A percentile compares a stretch with the other conserved stretches of the same genome.
Evolutionary conservation across 2,113 vertebrate species (phyloP).

Genomic region (Echinops telfairi): DNA sequence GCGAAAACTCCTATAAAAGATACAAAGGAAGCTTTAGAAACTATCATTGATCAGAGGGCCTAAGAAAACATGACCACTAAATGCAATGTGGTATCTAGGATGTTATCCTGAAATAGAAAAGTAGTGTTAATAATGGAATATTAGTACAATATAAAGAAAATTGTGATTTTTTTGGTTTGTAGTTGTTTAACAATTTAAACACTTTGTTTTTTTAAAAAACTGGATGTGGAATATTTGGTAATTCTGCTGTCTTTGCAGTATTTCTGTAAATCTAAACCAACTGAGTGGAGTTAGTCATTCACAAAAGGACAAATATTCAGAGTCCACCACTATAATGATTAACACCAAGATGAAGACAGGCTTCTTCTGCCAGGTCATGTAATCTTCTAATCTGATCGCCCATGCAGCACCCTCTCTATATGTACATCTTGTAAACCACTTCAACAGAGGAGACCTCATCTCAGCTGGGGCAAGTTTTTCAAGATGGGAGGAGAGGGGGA

Average conservation of each 20-base stretch:
- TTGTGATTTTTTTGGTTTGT: neutral
- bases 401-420: no score
- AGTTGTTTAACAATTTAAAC: neutral
- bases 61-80: conserved; percentile 22
- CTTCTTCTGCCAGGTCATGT: no score
- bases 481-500: no score
- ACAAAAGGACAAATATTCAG: no score
- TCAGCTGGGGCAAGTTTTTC: no score
- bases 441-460: no score
- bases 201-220: neutral
- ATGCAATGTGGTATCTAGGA: neutral
- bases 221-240: neutral
- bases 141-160: neutral
- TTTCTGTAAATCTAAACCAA: neutral
- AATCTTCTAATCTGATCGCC: no score
- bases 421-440: no score
- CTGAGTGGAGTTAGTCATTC: neutral
- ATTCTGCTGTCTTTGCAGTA: neutral
- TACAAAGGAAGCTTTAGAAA: conserved; percentile 7
- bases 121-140: neutral
- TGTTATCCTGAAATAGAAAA: neutral
- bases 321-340: no score
- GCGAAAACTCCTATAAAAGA: neutral
- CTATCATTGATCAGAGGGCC: neutral
- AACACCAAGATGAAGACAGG: no score